Evolutionary conservation across 1,140 invertebrate genomes (phyloP).

Genomic region (Heliothis virescens): DNA sequence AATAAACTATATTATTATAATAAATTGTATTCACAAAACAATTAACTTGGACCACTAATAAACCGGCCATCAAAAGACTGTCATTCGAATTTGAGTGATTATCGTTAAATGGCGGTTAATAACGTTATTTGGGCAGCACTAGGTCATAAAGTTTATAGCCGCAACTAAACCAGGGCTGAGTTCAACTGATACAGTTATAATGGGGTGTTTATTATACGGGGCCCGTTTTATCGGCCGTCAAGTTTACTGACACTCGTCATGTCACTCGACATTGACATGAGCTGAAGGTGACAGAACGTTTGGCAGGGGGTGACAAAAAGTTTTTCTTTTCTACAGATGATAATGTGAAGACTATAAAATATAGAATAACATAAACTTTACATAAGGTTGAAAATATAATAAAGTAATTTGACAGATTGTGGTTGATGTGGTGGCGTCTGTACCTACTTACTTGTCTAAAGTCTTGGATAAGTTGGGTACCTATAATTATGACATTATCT

Average conservation of each 20-base stretch:
- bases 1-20: constrained; percentile 9
- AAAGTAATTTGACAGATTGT: too few species aligned
- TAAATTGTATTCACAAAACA: constrained; percentile 9
- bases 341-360: too few species aligned
- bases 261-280: background rate
- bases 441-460: too few species aligned
- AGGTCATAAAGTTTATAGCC: constrained; percentile 36
- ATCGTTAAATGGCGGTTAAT: constrained; percentile 33
- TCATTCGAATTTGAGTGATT: constrained; percentile 10
- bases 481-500: too few species aligned
- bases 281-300: too few species aligned
- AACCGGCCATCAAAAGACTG: constrained; percentile 13
- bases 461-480: too few species aligned
- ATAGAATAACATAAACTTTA: too few species aligned
- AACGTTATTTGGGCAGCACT: constrained; percentile 33
- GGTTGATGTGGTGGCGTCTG: too few species aligned
- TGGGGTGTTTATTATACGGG: constrained; percentile 19
- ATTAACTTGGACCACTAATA: constrained; percentile 16
- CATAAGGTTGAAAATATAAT: too few species aligned
- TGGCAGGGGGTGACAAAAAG: too few species aligned
- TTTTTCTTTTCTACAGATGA: too few species aligned
- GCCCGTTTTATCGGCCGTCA: background rate
- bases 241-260: constrained; percentile 7
- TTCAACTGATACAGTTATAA: constrained; percentile 20
- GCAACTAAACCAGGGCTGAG: constrained; percentile 26